Base-by-base conservation (phyloP, 2,113 vertebrate species). In the Chlamydotis undulata region DNA sequence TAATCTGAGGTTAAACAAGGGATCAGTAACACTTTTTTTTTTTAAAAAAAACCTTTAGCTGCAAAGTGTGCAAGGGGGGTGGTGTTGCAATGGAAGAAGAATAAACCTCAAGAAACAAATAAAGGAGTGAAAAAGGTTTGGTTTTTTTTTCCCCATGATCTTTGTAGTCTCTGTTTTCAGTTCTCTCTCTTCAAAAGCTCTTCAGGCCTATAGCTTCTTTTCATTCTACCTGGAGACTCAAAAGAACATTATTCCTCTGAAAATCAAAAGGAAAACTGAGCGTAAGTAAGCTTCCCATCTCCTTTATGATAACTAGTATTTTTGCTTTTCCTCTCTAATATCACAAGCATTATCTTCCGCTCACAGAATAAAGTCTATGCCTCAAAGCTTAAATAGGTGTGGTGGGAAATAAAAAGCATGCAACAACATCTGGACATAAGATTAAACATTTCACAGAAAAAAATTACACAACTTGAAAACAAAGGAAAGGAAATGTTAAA, bases 21-120 rank as follows among this genome's bases (percentile, higher is more conserved):
- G 28, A 86, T 61, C 35, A 80, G 33, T 13, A 83, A 17, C 14
- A 73, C 16, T 14, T 23, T 9, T 19, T n/a, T 69, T 41, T 19
- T 29, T 56, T 31, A 52, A 16, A 16, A 43, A 43, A 43, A 71
- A 37, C 13, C 5, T 81, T 70, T 14, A 78, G 23, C 41, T 67
- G 82, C 31, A 87, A 73, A 73, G 45, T 0, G 0, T 52, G 17
- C 33, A 69, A 45, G 16, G 9, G 6, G 15, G 33, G 29, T 0
- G 2, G 59, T 52, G 18, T 11, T 59, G 25, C 1, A 8, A 25
- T 19, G 5, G 14, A 22, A 77, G 29, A 73, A 47, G 18, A 73
- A 67, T 10, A 77, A 73, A 12, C 53, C 18, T 68, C 59, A 68
- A 41, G 18, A 41, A 55, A 33, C 9, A 45, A 85, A 29, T 8